Evolutionary conservation across 2,797 vertebrate genomes (phyloP).

Genomic region (Peromyscus aztecus): DNA sequence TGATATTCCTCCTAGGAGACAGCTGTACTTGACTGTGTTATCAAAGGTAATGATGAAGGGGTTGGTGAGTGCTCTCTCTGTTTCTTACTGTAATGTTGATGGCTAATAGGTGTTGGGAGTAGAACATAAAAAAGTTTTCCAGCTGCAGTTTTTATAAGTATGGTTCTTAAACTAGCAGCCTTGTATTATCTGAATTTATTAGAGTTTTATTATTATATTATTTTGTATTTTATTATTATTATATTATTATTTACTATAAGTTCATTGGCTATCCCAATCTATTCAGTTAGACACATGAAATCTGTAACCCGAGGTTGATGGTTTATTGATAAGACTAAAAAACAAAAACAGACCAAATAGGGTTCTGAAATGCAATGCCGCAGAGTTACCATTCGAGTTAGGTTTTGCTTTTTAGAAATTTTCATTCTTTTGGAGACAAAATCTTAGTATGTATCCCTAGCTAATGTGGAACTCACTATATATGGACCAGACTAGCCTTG

Average conservation of each 20-base stretch:
- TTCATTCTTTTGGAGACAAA: neutral
- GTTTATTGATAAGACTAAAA: neutral
- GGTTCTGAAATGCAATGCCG: neutral
- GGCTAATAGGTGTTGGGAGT: neutral
- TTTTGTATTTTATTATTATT: too few relatives aligned
- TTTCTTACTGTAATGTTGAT: constrained; percentile 37
- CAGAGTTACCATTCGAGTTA: neutral
- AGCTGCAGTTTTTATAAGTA: neutral
- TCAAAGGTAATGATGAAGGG: constrained; percentile 92
- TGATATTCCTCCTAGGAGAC: constrained; percentile 96
- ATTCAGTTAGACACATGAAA: neutral
- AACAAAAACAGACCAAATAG: neutral
- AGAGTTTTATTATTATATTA: too few relatives aligned
- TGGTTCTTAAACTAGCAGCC: neutral
- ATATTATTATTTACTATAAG: too few relatives aligned
- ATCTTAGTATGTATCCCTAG: neutral
- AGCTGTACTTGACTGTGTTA: constrained; percentile 96
- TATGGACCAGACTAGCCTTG: neutral
- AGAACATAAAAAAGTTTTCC: neutral
- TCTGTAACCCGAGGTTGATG: neutral
- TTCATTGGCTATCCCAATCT: neutral
- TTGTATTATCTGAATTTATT: neutral
- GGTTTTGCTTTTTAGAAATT: neutral
- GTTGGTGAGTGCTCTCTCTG: neutral
- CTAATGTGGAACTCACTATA: neutral